Conservation (phyloP, 37 sponge, comb jelly and placozoan species). For the Dysidea cf. avara region DNA sequence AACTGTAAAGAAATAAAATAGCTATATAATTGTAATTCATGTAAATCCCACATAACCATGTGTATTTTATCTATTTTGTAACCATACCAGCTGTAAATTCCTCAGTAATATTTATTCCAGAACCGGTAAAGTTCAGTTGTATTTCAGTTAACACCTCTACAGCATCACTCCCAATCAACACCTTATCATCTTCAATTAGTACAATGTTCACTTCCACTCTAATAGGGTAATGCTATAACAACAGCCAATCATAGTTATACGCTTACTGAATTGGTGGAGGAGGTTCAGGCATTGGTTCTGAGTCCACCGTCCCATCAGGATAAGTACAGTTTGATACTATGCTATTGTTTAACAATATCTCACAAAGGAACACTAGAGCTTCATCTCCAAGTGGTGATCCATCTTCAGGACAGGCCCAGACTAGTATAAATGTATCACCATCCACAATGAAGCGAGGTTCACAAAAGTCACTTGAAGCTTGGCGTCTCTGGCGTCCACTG, state of each 20-base stretch:
- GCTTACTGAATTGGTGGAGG: slow-evolving; percentile 30
- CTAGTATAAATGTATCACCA: slow-evolving; percentile 5
- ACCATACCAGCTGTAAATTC: slow-evolving; percentile 6
- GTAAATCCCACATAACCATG: neutral
- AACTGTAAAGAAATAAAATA: too few relatives aligned
- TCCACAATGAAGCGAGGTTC: slow-evolving; percentile 1
- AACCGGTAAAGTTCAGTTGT: slow-evolving; percentile 12
- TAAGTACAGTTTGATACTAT: slow-evolving; percentile 32
- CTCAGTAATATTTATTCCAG: slow-evolving; percentile 27
- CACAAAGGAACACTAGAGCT: slow-evolving; percentile 34
- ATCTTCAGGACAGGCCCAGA: slow-evolving; percentile 72
- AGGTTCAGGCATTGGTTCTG: neutral
- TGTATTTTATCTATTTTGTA: neutral
- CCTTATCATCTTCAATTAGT: neutral
- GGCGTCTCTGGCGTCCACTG: neutral
- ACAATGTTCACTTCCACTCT: slow-evolving; percentile 41
- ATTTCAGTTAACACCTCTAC: slow-evolving; percentile 14
- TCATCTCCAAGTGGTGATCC: slow-evolving; percentile 16
- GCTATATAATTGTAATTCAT: neutral
- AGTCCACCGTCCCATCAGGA: slow-evolving; percentile 24
- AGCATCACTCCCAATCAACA: slow-evolving; percentile 24
- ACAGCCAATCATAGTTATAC: neutral
- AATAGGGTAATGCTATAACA: slow-evolving; percentile 2
- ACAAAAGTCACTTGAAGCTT: slow-evolving; percentile 6
- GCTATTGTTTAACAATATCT: slow-evolving; percentile 9